Evolutionary conservation across 2,888 invertebrate genomes (phyloP).

Genomic region (Pycnomerus fuliginosus): DNA sequence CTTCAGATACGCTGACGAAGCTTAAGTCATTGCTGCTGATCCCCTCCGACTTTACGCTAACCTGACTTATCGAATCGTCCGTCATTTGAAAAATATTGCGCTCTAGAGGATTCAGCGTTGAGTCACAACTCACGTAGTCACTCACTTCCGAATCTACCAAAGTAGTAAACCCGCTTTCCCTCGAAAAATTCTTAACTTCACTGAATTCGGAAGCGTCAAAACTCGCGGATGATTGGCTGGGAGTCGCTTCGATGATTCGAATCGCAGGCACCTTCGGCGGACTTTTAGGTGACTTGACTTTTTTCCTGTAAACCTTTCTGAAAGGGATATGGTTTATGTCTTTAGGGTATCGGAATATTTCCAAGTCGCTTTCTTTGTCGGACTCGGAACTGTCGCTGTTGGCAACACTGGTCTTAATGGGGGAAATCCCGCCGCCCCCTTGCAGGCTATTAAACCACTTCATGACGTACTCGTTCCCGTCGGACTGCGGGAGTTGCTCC

Average conservation of each 20-base stretch:
- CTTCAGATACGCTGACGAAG: slow-evolving; percentile 65
- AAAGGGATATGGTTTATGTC: slow-evolving; percentile 33
- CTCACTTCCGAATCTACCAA: slow-evolving; percentile 32
- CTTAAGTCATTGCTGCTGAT: slow-evolving; percentile 39
- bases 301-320: slow-evolving; percentile 35
- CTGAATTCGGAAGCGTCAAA: background rate
- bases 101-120: slow-evolving; percentile 33
- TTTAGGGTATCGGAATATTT: slow-evolving; percentile 7
- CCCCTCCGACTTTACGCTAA: slow-evolving; percentile 20
- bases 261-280: background rate
- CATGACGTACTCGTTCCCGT: slow-evolving; percentile 44
- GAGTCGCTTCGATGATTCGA: background rate
- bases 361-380: slow-evolving; percentile 37
- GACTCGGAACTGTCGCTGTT: slow-evolving; percentile 8
- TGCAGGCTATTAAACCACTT: slow-evolving; percentile 45
- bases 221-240: background rate
- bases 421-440: too few relatives aligned
- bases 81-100: slow-evolving; percentile 40
- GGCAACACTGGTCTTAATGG: background rate
- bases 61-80: slow-evolving; percentile 22
- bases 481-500: slow-evolving; percentile 38
- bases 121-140: slow-evolving; percentile 46
- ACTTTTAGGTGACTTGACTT: slow-evolving; percentile 23
- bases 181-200: background rate
- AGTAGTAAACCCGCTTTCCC: background rate